Conservation (phyloP, 2,797 vertebrate species). For the Spea hammondii region DNA sequence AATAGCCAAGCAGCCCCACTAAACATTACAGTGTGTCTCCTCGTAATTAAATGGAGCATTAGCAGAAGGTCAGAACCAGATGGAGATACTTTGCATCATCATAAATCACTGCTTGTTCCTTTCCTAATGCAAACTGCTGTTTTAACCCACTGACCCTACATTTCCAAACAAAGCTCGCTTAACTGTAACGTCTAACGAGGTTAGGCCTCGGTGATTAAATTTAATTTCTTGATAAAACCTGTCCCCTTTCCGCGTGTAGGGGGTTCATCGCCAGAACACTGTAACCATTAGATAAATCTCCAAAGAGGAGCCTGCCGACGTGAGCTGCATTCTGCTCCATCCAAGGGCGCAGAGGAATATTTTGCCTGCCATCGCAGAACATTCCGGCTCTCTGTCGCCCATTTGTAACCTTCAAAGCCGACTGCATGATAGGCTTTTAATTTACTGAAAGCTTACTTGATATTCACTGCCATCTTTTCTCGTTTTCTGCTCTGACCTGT, state of each 20-base stretch:
- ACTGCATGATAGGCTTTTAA: slow-evolving; percentile 32
- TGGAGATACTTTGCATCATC: slow-evolving; percentile 29
- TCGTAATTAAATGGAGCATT: slow-evolving; percentile 36
- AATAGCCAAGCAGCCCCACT: not conserved
- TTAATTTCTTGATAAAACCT: slow-evolving; percentile 9
- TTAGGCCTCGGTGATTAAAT: slow-evolving; percentile 8
- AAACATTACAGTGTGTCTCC: slow-evolving; percentile 10
- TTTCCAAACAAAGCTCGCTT: slow-evolving; percentile 27
- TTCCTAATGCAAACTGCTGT: slow-evolving; percentile 27
- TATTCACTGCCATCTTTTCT: not conserved
- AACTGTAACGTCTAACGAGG: slow-evolving; percentile 22
- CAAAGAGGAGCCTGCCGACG: slow-evolving; percentile 7
- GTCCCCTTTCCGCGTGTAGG: not conserved
- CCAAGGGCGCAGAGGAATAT: not conserved
- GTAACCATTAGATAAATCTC: slow-evolving; percentile 28
- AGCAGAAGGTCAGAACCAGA: slow-evolving; percentile 32
- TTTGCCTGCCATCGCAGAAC: not conserved
- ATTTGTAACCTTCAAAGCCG: slow-evolving; percentile 37
- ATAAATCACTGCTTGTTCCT: slow-evolving; percentile 30
- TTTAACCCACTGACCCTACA: slow-evolving; percentile 37
- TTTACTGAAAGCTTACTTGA: slow-evolving; percentile 40
- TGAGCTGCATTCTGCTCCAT: slow-evolving; percentile 10
- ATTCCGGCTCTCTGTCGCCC: not conserved
- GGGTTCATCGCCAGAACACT: not conserved
- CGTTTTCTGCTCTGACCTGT: slow-evolving; percentile 14